Evolutionary conservation across 2,797 vertebrate species (phyloP).

Genomic region (Sarcophilus harrisii): DNA sequence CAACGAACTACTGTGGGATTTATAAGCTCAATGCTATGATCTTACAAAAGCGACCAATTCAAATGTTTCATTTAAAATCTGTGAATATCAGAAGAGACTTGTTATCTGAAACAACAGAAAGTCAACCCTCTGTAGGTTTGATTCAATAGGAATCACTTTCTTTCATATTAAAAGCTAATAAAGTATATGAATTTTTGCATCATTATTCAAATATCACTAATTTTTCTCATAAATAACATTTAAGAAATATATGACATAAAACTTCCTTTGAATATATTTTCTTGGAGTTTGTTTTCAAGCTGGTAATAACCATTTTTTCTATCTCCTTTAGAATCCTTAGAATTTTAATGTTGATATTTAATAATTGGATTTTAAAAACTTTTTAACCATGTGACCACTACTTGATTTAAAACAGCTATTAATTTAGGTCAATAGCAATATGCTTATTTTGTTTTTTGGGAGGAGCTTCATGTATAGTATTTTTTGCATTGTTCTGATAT

Average conservation of each 20-base stretch:
- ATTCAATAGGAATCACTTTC: slow-evolving; percentile 60
- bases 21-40: slow-evolving; percentile 74
- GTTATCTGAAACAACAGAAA: slow-evolving; percentile 65
- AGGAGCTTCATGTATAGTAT: slow-evolving; percentile 54
- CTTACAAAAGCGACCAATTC: slow-evolving; percentile 74
- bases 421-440: slow-evolving; percentile 71
- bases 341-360: slow-evolving; percentile 42
- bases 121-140: slow-evolving; percentile 49
- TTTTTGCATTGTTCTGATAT: slow-evolving; percentile 58
- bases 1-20: slow-evolving; percentile 72
- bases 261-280: slow-evolving; percentile 55
- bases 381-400: slow-evolving; percentile 50
- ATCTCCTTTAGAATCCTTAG: slow-evolving; percentile 1
- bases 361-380: slow-evolving; percentile 57
- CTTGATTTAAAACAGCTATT: slow-evolving; percentile 38
- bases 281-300: slow-evolving; percentile 35
- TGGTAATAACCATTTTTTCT: slow-evolving; percentile 12
- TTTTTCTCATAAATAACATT: slow-evolving; percentile 44
- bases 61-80: slow-evolving; percentile 77
- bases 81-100: slow-evolving; percentile 68
- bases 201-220: slow-evolving; percentile 68
- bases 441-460: slow-evolving; percentile 37
- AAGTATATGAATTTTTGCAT: slow-evolving; percentile 73
- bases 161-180: slow-evolving; percentile 76
- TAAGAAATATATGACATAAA: slow-evolving; percentile 28